Conservation (phyloP, 2,888 invertebrate genomes). For the Exocentrus adspersus region DNA sequence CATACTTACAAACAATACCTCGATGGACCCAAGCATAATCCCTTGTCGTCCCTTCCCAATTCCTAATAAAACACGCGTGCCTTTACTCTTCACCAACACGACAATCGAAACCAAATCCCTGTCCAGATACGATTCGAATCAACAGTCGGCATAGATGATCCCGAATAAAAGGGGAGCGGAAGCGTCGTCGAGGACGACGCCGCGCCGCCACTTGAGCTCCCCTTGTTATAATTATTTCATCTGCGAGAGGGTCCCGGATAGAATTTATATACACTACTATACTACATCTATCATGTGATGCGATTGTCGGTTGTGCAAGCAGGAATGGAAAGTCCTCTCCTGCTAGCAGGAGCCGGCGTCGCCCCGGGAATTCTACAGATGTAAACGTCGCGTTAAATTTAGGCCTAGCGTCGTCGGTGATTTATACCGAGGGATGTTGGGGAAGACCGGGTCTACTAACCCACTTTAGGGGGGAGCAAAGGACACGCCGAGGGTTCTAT, state of each 20-base stretch:
- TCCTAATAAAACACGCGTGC: conserved; percentile 50
- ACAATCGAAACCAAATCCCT: conserved; percentile 30
- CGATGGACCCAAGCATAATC: too few relatives aligned
- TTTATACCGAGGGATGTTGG: neutral
- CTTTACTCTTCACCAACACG: too few relatives aligned
- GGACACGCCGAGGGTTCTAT: neutral
- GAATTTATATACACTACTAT: conserved; percentile 58
- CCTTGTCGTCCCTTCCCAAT: conserved; percentile 2
- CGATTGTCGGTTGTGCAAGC: conserved; percentile 48
- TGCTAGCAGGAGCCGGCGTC: conserved; percentile 33
- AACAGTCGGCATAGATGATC: conserved; percentile 44
- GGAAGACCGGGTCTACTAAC: neutral
- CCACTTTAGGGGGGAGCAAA: neutral
- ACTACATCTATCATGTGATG: conserved; percentile 55
- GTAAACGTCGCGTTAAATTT: conserved; percentile 30
- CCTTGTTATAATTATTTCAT: conserved; percentile 60
- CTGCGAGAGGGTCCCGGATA: conserved; percentile 53
- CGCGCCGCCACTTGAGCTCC: conserved; percentile 54
- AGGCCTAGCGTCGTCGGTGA: neutral
- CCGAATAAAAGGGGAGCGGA: too few relatives aligned
- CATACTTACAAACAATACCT: too few relatives aligned
- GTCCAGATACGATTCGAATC: conserved; percentile 46
- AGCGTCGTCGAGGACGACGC: too few relatives aligned
- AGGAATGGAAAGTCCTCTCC: too few relatives aligned
- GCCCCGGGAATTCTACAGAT: conserved; percentile 41